Evolutionary conservation across 2,113 vertebrate species (phyloP).

Genomic region (Climacteris rufus): DNA sequence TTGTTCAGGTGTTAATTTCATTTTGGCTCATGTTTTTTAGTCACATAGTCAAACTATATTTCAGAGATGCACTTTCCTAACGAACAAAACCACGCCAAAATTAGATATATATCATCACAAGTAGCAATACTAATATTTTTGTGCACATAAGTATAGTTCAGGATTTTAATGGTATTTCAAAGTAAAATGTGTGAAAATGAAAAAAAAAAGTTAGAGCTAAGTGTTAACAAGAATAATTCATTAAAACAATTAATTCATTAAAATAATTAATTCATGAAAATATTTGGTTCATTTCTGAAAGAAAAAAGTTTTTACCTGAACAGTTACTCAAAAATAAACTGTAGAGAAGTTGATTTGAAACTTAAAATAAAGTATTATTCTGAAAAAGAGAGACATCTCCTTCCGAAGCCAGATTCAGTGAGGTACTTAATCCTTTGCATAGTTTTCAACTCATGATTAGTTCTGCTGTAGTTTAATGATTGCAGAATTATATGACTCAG

Average conservation of each 20-base stretch:
- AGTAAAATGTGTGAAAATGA: background rate
- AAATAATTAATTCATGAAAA: background rate
- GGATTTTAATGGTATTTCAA: background rate
- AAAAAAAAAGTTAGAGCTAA: background rate
- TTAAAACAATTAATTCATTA: background rate
- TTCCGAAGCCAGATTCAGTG: background rate
- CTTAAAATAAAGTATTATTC: background rate
- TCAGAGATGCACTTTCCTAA: background rate
- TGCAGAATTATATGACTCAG: background rate
- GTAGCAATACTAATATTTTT: background rate
- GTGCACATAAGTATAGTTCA: background rate
- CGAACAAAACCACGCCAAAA: accelerated
- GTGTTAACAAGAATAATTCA: background rate
- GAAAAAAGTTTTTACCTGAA: background rate
- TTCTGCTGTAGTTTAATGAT: background rate
- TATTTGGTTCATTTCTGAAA: background rate
- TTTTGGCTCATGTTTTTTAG: background rate
- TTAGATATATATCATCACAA: background rate
- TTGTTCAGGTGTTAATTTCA: conserved; percentile 11
- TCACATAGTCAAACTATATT: background rate
- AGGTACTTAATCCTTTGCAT: background rate
- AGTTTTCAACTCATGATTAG: background rate
- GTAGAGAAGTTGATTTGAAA: background rate
- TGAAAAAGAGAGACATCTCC: background rate
- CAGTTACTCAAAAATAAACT: background rate